Percentiles rank a stretch among this genome's conserved stretches.
Conservation (phyloP, 2,888 invertebrate genomes). For the Cephus pygmeus region DNA sequence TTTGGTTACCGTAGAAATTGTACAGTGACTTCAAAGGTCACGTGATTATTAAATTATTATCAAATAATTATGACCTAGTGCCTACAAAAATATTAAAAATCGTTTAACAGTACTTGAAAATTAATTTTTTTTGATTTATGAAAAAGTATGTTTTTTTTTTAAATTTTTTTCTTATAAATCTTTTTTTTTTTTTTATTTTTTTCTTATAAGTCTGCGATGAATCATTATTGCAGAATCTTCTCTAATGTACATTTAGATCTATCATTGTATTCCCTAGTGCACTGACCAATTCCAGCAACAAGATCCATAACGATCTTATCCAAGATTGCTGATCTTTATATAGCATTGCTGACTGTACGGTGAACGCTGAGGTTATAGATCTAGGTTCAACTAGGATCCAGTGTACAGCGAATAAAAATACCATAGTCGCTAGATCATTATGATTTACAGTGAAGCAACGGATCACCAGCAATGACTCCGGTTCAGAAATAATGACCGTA, state of each 20-base stretch:
- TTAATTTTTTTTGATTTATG: no score
- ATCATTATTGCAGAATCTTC: background rate
- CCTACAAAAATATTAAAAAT: background rate
- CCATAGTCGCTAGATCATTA: background rate
- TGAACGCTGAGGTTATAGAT: background rate
- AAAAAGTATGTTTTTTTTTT: no score
- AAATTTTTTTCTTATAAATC: no score
- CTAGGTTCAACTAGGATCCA: background rate
- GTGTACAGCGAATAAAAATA: background rate
- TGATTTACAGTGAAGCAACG: background rate
- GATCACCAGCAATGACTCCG: background rate
- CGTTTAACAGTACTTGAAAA: no score
- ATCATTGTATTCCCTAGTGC: background rate
- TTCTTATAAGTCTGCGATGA: background rate
- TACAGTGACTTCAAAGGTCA: background rate
- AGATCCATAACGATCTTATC: background rate
- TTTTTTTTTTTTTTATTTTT: no score
- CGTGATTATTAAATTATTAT: background rate
- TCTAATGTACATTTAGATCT: background rate
- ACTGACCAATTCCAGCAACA: background rate
- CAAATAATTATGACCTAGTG: background rate
- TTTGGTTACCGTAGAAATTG: background rate
- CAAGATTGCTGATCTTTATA: background rate
- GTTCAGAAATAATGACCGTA: background rate
- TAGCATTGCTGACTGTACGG: background rate